A percentile compares a stretch with the other conserved stretches of the same genome.
These are phyloP conservation scores for Parascotia fuliginaria DNA, from an alignment of 2,888 invertebrate genomes.

Conservation along the genomic window DNA sequence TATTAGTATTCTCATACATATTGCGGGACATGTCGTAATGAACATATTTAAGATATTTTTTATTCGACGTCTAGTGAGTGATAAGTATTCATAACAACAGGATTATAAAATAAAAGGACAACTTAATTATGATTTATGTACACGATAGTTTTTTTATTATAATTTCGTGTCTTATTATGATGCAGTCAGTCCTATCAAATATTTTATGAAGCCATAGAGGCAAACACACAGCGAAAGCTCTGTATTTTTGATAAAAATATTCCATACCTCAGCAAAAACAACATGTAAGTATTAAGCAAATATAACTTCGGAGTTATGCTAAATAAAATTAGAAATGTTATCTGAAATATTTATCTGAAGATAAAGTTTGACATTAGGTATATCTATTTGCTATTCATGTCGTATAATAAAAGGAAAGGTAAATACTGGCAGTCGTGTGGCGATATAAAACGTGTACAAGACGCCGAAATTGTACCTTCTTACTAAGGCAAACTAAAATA, in stretches of 20 bases:
- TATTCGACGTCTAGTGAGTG: background rate
- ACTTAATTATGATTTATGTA: background rate
- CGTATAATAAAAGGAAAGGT: constrained; percentile 2
- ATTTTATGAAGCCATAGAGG: background rate
- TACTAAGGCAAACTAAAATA: background rate
- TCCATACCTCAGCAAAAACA: background rate
- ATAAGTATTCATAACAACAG: no score
- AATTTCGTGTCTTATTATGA: background rate
- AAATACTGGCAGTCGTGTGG: constrained; percentile 1
- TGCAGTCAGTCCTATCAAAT: background rate
- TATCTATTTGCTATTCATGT: constrained; percentile 4
- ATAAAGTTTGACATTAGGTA: no score
- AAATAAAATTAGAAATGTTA: background rate
- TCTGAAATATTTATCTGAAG: no score
- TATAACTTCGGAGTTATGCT: background rate
- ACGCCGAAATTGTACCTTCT: no score
- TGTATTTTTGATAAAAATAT: background rate
- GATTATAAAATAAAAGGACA: background rate
- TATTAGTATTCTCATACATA: background rate
- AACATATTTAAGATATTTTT: background rate
- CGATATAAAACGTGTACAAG: no score
- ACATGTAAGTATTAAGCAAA: background rate
- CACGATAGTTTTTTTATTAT: background rate
- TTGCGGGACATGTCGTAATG: background rate
- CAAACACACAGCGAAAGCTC: background rate